Conservation (phyloP, 2,797 vertebrate species). For the Leptoclinus maculatus region DNA sequence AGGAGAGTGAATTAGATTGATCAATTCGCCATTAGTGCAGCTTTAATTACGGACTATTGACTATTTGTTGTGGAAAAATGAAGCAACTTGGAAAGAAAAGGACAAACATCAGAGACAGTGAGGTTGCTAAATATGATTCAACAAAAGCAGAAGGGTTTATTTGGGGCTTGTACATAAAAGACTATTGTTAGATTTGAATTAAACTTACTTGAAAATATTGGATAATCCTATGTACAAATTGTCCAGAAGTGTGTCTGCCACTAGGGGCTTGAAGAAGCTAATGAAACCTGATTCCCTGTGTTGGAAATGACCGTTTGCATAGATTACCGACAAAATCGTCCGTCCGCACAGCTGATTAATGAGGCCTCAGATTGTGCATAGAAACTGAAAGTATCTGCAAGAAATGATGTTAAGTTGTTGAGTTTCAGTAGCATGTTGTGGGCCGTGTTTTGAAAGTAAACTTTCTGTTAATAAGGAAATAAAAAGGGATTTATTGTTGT, state of each 20-base stretch:
- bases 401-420: neutral
- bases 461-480: conserved; percentile 11
- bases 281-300: neutral
- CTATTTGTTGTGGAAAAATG: neutral
- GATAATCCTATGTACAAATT: no score
- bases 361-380: conserved; percentile 5
- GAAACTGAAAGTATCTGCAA: neutral
- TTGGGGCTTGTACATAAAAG: neutral
- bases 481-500: conserved; percentile 16
- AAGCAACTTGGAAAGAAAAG: neutral
- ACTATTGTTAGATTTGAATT: neutral
- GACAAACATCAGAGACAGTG: neutral
- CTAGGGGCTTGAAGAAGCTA: no score
- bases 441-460: neutral
- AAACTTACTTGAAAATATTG: no score
- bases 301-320: neutral
- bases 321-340: neutral
- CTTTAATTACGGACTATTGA: neutral
- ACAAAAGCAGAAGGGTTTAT: neutral
- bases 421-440: conserved; percentile 11
- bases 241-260: no score
- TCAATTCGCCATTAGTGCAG: neutral
- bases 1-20: neutral
- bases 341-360: neutral
- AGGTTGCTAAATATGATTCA: neutral